Base-by-base conservation (phyloP, 2,797 vertebrate genomes). In the Pangasius mekongensis region DNA sequence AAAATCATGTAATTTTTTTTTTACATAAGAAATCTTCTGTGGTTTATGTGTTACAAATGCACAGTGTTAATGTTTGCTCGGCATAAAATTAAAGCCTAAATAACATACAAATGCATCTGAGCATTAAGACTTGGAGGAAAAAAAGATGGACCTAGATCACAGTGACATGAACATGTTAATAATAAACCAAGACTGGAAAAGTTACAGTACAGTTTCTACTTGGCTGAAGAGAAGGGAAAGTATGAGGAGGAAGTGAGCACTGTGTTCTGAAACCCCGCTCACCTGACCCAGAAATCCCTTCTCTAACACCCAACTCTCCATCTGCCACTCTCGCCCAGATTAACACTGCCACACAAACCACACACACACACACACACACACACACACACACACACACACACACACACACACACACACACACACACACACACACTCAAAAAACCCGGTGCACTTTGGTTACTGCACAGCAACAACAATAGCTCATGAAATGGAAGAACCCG, bases 231-330 rank as follows among this genome's bases (percentile, higher is more conserved):
- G 71, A 74, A n/a, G 47, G 76, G 49, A 78, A 78, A 78, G 49
- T 82, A 64, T 62, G 43, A 86, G 47, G 60, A 86, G 85, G 60
- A 22, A 78, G 33, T 52, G 62, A 86, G 76, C 43, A 27, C 22
- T 82, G 80, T 27, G 76, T 30, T 58, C 66, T 14, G n/a, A 74
- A 64, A 33, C 83, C 64, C 39, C 14, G 36, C 18, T 85, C 82
- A 85, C 76, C 76, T 89, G 85, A 87, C 85, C 88, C 74, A 54
- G 67, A 77, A 87, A 83, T 69, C 60, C 86, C 66, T 30, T n/a
- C 78, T 77, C 64, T 76, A 83, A 78, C 81, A 86, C 66, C 83
- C 60, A 43, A 36, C 66, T 67, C 83, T 86, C 89, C 89, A 88
- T 90, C 89, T 77, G 89, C 58, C 83, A 52, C 86, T 85, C 81